A percentile compares a stretch with the other conserved stretches of the same genome.
These are phyloP conservation scores for Columba janthina DNA, from an alignment of 2,113 vertebrate species.

Conservation along the genomic window DNA sequence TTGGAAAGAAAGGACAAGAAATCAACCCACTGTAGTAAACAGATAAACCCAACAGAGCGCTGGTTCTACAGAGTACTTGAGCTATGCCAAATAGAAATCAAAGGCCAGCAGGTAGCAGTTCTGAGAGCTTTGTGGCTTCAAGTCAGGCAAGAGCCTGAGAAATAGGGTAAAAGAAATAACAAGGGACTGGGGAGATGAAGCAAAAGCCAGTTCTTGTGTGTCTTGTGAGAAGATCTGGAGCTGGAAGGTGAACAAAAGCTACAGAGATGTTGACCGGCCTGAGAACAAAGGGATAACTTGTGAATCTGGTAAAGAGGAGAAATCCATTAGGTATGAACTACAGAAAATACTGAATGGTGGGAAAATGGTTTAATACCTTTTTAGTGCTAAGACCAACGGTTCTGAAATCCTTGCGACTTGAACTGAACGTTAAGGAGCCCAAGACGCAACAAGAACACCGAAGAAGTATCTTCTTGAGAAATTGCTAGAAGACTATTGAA, in stretches of 20 bases:
- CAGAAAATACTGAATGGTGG: background rate
- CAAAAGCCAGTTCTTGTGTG: background rate
- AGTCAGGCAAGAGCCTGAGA: background rate
- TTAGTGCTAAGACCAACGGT: background rate
- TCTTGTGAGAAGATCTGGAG: background rate
- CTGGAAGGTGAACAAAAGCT: accelerated
- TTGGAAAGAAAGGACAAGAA: background rate
- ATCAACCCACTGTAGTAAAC: background rate
- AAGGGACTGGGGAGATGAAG: background rate
- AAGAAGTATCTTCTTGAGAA: background rate
- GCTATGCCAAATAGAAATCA: background rate
- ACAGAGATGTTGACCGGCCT: background rate
- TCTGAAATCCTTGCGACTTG: background rate
- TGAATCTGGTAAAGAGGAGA: background rate
- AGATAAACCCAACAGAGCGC: background rate
- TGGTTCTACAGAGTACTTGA: background rate
- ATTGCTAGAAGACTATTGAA: background rate
- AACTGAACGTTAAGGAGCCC: background rate
- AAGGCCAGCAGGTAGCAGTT: background rate
- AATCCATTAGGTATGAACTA: background rate
- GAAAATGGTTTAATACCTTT: background rate
- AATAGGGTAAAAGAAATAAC: background rate
- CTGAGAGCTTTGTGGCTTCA: background rate
- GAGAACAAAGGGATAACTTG: background rate
- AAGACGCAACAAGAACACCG: background rate